Evolutionary conservation across 2,888 invertebrate genomes (phyloP), one percentile per base, ranked within the genome.

Genomic region (Amblyteles armatorius): DNA sequence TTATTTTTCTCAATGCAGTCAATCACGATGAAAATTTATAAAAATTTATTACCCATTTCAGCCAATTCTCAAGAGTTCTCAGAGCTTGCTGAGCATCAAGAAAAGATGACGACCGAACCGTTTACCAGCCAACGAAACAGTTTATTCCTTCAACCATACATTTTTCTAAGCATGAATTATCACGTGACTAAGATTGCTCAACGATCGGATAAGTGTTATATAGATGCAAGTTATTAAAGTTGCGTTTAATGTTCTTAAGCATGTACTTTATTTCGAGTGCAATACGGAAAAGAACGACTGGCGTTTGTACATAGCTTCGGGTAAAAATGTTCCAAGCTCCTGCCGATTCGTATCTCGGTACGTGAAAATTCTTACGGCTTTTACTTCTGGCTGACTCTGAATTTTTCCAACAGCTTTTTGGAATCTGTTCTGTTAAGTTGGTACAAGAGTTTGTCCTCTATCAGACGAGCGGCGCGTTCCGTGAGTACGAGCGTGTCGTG

Each of bases 401-500:
- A 97, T 92, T 95, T 95, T 13, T 88, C 88, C 82, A 86, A 82
- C 19, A 95, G 90, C 87, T 94, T 93, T 26, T 84, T 88, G 16
- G 90, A 93, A 89, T 96, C 96, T 73, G 95, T 94, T 72, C 96
- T 95, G 92, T 97, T 95, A 13, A 98, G 94, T 87, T 97, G 96
- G 81, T 94, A 95, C 16, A 98, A 92, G 85, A 98, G 92, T 91
- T 96, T 96, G 72, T 97, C 96, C 94, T 99, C 98, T 87, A 99
- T 96, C 91, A 95, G 95, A 90, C 98, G 97, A 0, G 98, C 96
- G 0, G 99, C 99, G 65, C 96, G 95, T 87, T 97, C 94, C 0
- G 99, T 99, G 2, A 99, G 93, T 5, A 99, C 96, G 11, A 99
- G 94, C 0, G 99, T 99, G 86, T 98, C 97, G 94, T 99, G 98